Conservation (phyloP, 2,888 invertebrate species). For the Tiphia femorata region DNA sequence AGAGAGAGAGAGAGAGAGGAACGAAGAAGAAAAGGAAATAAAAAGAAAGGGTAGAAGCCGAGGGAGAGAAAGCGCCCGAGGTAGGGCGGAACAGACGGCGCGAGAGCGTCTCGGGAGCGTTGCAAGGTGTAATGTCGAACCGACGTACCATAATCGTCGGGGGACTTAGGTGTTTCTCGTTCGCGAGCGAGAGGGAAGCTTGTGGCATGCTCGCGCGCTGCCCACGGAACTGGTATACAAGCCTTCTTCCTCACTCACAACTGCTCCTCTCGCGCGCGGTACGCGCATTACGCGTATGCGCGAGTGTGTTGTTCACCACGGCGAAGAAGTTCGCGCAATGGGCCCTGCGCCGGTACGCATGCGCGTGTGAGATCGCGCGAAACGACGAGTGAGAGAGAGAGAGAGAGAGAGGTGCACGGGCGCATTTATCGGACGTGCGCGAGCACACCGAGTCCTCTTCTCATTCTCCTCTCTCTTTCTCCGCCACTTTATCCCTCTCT, state of each 20-base stretch:
- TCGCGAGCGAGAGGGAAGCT: constrained; percentile 19
- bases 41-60: neutral
- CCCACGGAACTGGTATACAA: constrained; percentile 43
- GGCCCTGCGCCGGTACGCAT: neutral
- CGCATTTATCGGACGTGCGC: no score
- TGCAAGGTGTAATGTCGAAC: constrained; percentile 47
- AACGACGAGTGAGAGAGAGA: neutral
- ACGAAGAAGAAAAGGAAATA: neutral
- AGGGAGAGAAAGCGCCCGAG: neutral
- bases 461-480: no score
- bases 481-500: no score
- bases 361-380: neutral
- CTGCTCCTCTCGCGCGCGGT: no score
- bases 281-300: neutral
- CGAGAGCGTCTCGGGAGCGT: constrained; percentile 22
- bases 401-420: neutral
- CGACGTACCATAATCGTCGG: constrained; percentile 45
- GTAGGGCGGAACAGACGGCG: neutral
- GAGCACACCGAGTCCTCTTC: no score
- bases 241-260: no score
- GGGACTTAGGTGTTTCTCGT: constrained; percentile 41
- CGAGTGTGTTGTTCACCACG: neutral
- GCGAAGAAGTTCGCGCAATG: neutral
- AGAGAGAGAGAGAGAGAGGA: neutral
- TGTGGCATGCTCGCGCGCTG: constrained; percentile 17